phyloP scores from a whole-genome alignment of 2,888 invertebrate genomes.

The Diarsia mendica region DNA sequence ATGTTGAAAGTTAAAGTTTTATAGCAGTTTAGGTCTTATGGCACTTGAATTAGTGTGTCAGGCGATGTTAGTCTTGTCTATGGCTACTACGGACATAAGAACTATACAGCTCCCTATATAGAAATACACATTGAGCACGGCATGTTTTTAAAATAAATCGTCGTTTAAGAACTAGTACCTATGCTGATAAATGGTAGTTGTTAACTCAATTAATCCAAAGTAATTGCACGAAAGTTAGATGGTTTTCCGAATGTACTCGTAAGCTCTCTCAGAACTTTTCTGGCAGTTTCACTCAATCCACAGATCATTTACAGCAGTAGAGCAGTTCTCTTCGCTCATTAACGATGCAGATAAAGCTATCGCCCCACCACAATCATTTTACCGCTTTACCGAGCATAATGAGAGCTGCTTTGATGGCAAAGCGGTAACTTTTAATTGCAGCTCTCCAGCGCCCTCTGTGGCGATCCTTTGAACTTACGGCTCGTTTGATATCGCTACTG shows the following conservation, averaged over 20 bases:
- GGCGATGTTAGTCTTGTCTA: not conserved
- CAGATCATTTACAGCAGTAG: constrained; percentile 4
- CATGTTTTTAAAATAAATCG: not conserved
- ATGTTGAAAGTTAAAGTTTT: not conserved
- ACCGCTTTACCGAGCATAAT: constrained; percentile 76
- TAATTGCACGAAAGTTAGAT: not conserved
- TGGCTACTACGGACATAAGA: not conserved
- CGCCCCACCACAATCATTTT: constrained; percentile 64
- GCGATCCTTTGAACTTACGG: constrained; percentile 78
- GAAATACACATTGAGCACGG: not conserved
- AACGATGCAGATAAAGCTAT: constrained; percentile 49
- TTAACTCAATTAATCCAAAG: not conserved
- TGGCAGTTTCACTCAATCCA: not conserved
- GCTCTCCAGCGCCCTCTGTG: constrained; percentile 65
- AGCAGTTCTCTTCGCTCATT: constrained; percentile 39
- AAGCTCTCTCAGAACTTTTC: not conserved
- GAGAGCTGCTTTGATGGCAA: constrained; percentile 76
- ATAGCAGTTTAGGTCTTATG: not conserved
- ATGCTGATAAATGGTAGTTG: not conserved
- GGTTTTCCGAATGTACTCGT: no score
- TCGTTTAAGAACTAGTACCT: not conserved
- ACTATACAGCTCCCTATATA: not conserved
- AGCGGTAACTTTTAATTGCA: constrained; percentile 84
- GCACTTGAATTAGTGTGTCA: not conserved
- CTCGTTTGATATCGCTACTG: constrained; percentile 61